These are phyloP conservation scores for Oxystoma pomonae DNA, from an alignment of 2,888 invertebrate genomes.

Conservation along the genomic window DNA sequence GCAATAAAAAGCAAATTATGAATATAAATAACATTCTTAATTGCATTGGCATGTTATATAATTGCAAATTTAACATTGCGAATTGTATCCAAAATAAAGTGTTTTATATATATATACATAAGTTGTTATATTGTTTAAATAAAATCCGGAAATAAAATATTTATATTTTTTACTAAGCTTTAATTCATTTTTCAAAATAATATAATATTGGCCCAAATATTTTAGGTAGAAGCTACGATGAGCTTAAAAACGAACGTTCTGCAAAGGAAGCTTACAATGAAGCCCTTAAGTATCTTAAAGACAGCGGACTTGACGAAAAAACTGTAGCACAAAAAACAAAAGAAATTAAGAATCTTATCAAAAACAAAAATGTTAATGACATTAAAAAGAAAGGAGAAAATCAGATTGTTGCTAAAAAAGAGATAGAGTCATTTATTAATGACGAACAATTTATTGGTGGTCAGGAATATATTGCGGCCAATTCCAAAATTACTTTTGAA, in stretches of 20 bases:
- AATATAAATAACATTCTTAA: too few relatives aligned
- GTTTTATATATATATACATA: too few relatives aligned
- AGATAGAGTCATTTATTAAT: conserved; percentile 50
- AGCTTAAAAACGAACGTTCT: conserved; percentile 60
- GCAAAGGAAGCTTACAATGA: conserved; percentile 63
- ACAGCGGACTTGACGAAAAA: conserved; percentile 59
- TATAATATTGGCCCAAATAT: too few relatives aligned
- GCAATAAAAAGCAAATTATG: too few relatives aligned
- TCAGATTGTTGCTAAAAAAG: conserved; percentile 56
- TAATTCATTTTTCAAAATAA: too few relatives aligned
- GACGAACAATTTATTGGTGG: conserved; percentile 52
- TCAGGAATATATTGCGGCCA: conserved; percentile 50
- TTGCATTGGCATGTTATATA: too few relatives aligned
- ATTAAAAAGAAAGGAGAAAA: conserved; percentile 46
- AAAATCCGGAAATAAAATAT: too few relatives aligned
- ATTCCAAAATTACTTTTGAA: conserved; percentile 60
- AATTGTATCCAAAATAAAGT: too few relatives aligned
- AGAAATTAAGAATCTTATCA: conserved; percentile 33
- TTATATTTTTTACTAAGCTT: too few relatives aligned
- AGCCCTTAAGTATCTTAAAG: conserved; percentile 64
- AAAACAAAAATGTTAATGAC: conserved; percentile 17
- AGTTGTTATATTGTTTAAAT: too few relatives aligned
- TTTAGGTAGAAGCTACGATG: conserved; percentile 57
- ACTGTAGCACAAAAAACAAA: conserved; percentile 28
- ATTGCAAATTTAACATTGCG: too few relatives aligned